These are phyloP conservation scores for Torymus auratus DNA, from an alignment of 2,888 invertebrate species.

Conservation along the genomic window DNA sequence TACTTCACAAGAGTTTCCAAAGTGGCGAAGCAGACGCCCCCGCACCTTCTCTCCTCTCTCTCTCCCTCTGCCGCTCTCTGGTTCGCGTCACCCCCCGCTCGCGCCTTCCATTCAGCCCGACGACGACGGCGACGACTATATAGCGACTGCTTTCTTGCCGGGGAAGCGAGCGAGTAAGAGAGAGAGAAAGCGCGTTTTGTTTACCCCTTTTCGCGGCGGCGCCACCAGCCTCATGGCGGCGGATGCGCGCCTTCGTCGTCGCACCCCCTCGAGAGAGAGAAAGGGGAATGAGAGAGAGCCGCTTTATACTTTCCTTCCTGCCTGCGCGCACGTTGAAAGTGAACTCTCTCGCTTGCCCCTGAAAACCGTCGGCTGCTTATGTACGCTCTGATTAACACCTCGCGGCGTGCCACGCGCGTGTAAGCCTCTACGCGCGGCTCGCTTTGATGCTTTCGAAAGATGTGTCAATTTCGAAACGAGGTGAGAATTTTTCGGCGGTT, in stretches of 20 bases:
- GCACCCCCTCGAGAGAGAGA: slow-evolving; percentile 7
- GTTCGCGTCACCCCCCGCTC: slow-evolving; percentile 9
- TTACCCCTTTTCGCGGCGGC: slow-evolving; percentile 63
- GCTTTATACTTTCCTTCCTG: slow-evolving; percentile 13
- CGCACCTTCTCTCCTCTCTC: slow-evolving; percentile 54
- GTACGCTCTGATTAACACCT: slow-evolving; percentile 8
- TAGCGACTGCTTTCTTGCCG: slow-evolving; percentile 56
- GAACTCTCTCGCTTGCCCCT: neutral
- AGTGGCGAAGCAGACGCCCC: slow-evolving; percentile 70
- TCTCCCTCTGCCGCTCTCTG: slow-evolving; percentile 46
- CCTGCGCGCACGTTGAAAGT: neutral
- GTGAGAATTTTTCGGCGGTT: too few species aligned
- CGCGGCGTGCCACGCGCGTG: neutral
- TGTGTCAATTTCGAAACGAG: too few species aligned
- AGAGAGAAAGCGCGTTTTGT: slow-evolving; percentile 60
- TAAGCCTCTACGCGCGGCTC: too few species aligned
- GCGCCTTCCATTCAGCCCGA: slow-evolving; percentile 63
- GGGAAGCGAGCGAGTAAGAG: neutral
- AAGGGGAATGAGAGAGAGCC: slow-evolving; percentile 49
- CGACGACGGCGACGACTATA: slow-evolving; percentile 7
- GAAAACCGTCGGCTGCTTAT: neutral
- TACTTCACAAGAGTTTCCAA: slow-evolving; percentile 73
- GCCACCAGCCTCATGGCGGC: neutral
- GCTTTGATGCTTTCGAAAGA: too few species aligned
- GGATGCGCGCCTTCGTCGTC: slow-evolving; percentile 7